phyloP scores from a whole-genome alignment of 2,888 invertebrate genomes.

The Megastigmus dorsalis region DNA sequence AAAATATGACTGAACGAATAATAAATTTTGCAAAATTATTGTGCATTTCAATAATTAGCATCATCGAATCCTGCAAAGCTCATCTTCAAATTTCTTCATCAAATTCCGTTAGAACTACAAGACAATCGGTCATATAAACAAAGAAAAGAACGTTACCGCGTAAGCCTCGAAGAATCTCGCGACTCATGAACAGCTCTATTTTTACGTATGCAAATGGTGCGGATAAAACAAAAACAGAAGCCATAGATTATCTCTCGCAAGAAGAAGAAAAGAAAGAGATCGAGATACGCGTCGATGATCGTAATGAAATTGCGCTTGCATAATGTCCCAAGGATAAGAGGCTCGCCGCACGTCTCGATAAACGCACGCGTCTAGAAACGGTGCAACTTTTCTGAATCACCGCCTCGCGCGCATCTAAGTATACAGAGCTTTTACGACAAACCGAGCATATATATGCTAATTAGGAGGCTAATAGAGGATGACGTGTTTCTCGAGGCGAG shows the following conservation, averaged over 20 bases:
- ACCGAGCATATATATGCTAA: too few species aligned
- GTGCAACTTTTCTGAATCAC: not conserved
- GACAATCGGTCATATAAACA: not conserved
- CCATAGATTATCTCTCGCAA: not conserved
- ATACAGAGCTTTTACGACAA: too few species aligned
- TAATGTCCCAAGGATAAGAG: conserved; percentile 33
- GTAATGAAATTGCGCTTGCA: not conserved
- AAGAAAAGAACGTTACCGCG: not conserved
- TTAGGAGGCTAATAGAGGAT: too few species aligned
- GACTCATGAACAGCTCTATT: not conserved
- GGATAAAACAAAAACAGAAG: not conserved
- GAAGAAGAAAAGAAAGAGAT: conserved; percentile 9
- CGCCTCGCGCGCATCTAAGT: too few species aligned
- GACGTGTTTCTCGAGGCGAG: too few species aligned
- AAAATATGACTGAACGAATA: too few species aligned
- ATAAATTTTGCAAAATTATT: too few species aligned
- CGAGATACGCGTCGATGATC: not conserved
- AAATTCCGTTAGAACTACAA: too few species aligned
- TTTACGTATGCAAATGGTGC: not conserved
- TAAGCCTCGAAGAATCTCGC: not conserved
- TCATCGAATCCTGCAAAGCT: too few species aligned
- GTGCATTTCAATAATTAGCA: too few species aligned
- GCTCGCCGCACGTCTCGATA: too few species aligned
- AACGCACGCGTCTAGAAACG: not conserved
- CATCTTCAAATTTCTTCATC: too few species aligned